Evolutionary conservation across 2,113 vertebrate genomes (phyloP).

Genomic region (Burhinus oedicnemus): DNA sequence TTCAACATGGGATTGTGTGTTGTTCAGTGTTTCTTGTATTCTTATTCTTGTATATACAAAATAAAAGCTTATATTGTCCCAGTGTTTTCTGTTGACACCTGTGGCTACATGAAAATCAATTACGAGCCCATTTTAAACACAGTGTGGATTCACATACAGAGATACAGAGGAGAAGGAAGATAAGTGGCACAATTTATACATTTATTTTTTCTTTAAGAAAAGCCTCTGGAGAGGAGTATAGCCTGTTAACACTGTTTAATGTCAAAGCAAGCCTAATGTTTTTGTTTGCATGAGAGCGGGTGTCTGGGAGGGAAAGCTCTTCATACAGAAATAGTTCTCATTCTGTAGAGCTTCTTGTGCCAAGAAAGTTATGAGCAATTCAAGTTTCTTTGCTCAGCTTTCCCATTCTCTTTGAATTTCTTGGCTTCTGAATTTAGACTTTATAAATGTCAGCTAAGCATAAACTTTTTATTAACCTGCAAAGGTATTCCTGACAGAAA

Average conservation of each 20-base stretch:
- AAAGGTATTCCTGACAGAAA: neutral
- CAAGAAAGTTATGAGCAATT: neutral
- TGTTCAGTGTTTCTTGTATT: neutral
- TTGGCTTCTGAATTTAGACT: neutral
- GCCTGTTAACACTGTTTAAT: slow-evolving; percentile 12
- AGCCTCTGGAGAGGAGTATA: neutral
- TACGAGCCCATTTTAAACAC: slow-evolving; percentile 49
- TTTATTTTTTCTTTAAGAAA: neutral
- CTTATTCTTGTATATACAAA: neutral
- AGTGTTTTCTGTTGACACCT: slow-evolving; percentile 3
- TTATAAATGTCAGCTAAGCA: neutral
- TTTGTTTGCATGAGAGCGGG: neutral
- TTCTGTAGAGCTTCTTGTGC: neutral
- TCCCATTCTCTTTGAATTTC: neutral
- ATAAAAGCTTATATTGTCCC: neutral
- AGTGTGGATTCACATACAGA: neutral
- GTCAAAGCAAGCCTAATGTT: slow-evolving; percentile 20
- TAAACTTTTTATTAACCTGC: neutral
- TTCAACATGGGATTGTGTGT: neutral
- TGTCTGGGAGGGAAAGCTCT: neutral
- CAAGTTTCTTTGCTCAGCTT: neutral
- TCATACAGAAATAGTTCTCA: neutral
- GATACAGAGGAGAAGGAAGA: neutral
- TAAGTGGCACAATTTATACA: neutral
- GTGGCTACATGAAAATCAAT: slow-evolving; percentile 41